Conservation (phyloP, 2,888 invertebrate species). For the Isoperla grammatica region DNA sequence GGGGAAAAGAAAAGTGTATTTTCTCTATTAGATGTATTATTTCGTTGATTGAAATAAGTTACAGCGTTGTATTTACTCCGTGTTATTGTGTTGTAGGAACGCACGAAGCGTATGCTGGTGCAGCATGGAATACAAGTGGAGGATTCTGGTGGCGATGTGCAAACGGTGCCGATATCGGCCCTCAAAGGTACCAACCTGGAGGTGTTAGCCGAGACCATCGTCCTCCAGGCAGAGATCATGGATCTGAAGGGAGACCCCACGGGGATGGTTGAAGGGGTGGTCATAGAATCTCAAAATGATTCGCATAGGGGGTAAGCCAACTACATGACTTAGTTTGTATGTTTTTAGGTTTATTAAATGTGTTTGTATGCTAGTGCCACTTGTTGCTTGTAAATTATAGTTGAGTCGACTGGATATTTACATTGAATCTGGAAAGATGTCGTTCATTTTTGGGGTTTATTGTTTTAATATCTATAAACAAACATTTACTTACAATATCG, state of each 20-base stretch:
- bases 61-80: neutral
- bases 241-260: constrained; percentile 76
- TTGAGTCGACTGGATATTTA: too few relatives aligned
- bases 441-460: too few relatives aligned
- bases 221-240: constrained; percentile 79
- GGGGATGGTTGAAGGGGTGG: constrained; percentile 82
- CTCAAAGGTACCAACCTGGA: constrained; percentile 73
- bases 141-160: constrained; percentile 85
- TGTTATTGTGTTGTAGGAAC: constrained; percentile 50
- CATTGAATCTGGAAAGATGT: too few relatives aligned
- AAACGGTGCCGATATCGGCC: constrained; percentile 88
- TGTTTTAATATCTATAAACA: too few relatives aligned
- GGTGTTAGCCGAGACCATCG: constrained; percentile 74
- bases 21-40: too few relatives aligned
- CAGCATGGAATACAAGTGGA: constrained; percentile 79
- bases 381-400: neutral
- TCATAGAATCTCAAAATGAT: constrained; percentile 79
- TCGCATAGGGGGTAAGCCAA: constrained; percentile 54
- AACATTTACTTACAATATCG: too few relatives aligned
- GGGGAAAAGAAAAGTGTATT: too few relatives aligned
- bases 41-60: too few relatives aligned
- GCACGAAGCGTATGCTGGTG: constrained; percentile 67
- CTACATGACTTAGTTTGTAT: neutral
- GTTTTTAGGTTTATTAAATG: neutral
- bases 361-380: neutral